Evolutionary conservation across 2,888 invertebrate species (phyloP).

Genomic region (Xanthia icteritia): DNA sequence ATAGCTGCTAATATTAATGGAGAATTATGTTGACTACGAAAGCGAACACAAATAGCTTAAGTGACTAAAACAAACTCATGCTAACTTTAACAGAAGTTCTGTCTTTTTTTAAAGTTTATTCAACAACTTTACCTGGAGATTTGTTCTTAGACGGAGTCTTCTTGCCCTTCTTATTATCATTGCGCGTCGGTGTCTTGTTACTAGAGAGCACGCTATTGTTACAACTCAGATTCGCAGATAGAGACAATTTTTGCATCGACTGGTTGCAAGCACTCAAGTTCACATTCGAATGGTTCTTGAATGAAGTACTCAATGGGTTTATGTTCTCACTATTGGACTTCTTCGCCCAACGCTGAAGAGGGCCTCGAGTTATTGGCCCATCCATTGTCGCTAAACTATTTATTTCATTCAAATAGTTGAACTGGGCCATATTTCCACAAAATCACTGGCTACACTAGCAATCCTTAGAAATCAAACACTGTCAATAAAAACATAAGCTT

Average conservation of each 20-base stretch:
- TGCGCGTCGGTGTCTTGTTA: constrained; percentile 90
- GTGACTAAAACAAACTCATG: constrained; percentile 27
- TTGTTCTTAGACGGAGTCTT: constrained; percentile 92
- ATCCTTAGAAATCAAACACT: constrained; percentile 35
- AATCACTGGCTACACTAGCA: constrained; percentile 43
- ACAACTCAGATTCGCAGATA: constrained; percentile 90
- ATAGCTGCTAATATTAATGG: neutral
- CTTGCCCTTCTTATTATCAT: constrained; percentile 91
- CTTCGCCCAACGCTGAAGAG: constrained; percentile 94
- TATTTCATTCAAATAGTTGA: constrained; percentile 95
- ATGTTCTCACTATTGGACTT: constrained; percentile 92
- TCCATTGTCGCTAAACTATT: constrained; percentile 94
- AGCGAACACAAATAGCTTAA: constrained; percentile 1
- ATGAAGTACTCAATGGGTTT: constrained; percentile 85
- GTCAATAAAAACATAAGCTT: constrained; percentile 45
- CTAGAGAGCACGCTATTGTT: constrained; percentile 88
- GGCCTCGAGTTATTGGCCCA: constrained; percentile 94
- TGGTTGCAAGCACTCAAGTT: constrained; percentile 92
- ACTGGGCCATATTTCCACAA: constrained; percentile 92
- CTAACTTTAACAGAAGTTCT: neutral
- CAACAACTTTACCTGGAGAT: constrained; percentile 90
- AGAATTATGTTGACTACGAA: neutral
- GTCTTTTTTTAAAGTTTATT: neutral
- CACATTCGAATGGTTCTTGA: constrained; percentile 86
- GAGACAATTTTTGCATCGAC: constrained; percentile 91